Base-by-base conservation (phyloP, 2,888 invertebrate genomes). In the Trachelus tabidus region DNA sequence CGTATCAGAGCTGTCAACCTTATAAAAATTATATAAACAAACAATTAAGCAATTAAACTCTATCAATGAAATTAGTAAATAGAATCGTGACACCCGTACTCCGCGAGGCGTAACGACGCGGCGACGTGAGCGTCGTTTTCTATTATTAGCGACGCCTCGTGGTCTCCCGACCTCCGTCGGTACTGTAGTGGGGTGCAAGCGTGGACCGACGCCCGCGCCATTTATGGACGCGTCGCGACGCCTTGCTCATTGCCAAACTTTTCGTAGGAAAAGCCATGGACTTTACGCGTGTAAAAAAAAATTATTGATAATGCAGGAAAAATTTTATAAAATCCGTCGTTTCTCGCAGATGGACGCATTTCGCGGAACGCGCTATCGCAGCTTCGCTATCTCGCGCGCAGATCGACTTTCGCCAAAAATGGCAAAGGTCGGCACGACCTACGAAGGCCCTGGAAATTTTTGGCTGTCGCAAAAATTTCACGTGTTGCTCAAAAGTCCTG, bases 121-220 rank as follows among this genome's bases (percentile, higher is more conserved):
- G 73, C 80, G 82, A 79, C 84, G 83, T 83, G 83, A 85, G 83
- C 87, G 84, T 88, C 82, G 81, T 86, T 40, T 40, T 87, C 90
- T 91, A 91, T 91, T 91, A 89, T 91, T 90, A 88, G 89, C 88
- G 83, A 88, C 90, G 87, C 89, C 87, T 89, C 88, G 88, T 85
- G 86, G 85, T 86, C 40, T 40, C 84, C 82, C 85, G 81, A 71
- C 76, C 81, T 76, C 76, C 76, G 85, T 40, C 40, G 15, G 40
- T 40, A 40, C 40, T 15, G 86, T 88, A 86, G 86, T 87, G 86
- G 85, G 82, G 83, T 80, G 81, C 85, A 83, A 82, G 85, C 84
- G 87, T 86, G 86, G 88, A 89, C 89, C 90, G 89, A 87, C 90
- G 89, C 86, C 89, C 91, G 90, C 90, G 88, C 91, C 91, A 90